phyloP scores from a whole-genome alignment of 35 echinoderm and acorn worm genomes.

The Lytechinus pictus region DNA sequence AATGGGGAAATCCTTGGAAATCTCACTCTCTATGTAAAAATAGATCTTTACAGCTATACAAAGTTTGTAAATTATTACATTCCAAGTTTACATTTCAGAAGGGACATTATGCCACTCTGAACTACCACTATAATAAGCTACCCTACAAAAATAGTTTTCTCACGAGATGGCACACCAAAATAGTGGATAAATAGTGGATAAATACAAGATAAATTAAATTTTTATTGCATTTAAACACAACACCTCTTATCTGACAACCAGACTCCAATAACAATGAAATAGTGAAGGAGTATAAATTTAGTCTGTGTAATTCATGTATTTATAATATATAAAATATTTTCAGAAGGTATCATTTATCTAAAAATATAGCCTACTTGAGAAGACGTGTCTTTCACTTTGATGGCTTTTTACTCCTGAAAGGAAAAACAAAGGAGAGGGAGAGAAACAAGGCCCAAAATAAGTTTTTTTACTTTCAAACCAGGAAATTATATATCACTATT shows the following conservation, averaged over 20 bases:
- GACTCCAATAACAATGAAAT: background rate
- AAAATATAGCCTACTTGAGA: background rate
- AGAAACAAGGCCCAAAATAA: background rate
- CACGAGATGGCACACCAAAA: too few relatives aligned
- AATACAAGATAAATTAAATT: background rate
- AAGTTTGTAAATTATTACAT: too few relatives aligned
- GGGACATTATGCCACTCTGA: too few relatives aligned
- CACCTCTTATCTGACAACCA: background rate
- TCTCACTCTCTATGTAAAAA: too few relatives aligned
- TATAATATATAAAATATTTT: background rate
- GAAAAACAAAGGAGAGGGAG: background rate
- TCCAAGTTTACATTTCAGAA: too few relatives aligned
- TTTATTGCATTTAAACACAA: background rate
- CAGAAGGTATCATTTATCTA: background rate
- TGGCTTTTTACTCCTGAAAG: background rate
- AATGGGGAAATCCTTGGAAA: too few relatives aligned
- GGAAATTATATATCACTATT: too few relatives aligned
- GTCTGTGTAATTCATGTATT: background rate
- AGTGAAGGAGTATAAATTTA: background rate
- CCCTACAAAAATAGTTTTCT: too few relatives aligned
- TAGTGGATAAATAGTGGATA: background rate
- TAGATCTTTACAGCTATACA: too few relatives aligned
- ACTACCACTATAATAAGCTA: too few relatives aligned
- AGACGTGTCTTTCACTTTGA: background rate
- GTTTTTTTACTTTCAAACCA: too few relatives aligned